Percentiles rank a stretch among this genome's conserved stretches.
Conservation (phyloP, 2,888 invertebrate species). For the Hydraecia micacea region DNA sequence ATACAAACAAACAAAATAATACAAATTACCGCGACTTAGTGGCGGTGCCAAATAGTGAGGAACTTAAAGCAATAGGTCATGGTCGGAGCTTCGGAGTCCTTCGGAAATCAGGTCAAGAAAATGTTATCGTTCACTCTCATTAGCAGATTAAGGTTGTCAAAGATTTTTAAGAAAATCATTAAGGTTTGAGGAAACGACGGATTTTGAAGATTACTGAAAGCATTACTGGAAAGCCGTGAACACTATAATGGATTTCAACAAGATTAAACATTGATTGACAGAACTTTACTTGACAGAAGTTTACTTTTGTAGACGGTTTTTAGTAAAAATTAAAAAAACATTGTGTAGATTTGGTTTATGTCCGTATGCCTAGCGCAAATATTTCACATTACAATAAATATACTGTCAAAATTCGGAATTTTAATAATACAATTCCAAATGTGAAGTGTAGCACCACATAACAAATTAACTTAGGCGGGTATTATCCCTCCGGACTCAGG, state of each 20-base stretch:
- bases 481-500: conserved; percentile 71
- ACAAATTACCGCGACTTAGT: conserved; percentile 37
- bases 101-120: conserved; percentile 60
- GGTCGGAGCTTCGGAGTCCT: conserved; percentile 41
- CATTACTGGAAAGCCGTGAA: too few relatives aligned
- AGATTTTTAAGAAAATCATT: neutral
- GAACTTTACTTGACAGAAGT: neutral
- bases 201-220: neutral
- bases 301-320: neutral
- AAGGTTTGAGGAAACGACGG: neutral
- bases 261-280: neutral
- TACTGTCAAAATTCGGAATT: conserved; percentile 7
- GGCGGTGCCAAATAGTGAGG: conserved; percentile 50
- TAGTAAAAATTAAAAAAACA: neutral
- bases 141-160: conserved; percentile 14
- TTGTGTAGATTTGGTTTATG: neutral
- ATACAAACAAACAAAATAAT: conserved; percentile 42
- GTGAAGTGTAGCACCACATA: conserved; percentile 53
- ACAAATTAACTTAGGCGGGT: conserved; percentile 69
- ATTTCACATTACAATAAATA: neutral
- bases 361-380: neutral
- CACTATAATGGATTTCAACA: neutral
- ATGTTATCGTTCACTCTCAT: conserved; percentile 26
- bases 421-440: conserved; percentile 35
- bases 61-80: conserved; percentile 51